Percentiles rank a stretch among this genome's conserved stretches.
phyloP scores from a whole-genome alignment of 2,113 vertebrate species.

The Daubentonia madagascariensis region DNA sequence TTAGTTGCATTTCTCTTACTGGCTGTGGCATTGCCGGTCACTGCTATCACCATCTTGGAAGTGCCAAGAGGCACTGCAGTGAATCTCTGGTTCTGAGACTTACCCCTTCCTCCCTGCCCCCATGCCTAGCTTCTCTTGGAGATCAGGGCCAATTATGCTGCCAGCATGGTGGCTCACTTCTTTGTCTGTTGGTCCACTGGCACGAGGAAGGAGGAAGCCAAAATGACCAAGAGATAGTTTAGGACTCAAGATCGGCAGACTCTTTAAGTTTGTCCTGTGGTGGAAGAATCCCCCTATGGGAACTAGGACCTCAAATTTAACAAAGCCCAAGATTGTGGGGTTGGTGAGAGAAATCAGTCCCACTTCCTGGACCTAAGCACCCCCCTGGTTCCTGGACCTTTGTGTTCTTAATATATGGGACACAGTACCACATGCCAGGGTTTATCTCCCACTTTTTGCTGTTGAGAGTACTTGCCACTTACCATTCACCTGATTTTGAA shows the following conservation, averaged over 20 bases:
- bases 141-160: background rate
- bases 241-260: background rate
- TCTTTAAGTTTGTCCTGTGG: background rate
- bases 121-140: background rate
- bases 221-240: fast-evolving
- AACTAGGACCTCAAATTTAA: background rate
- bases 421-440: fast-evolving
- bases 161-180: fast-evolving
- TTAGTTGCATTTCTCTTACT: fast-evolving
- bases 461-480: background rate
- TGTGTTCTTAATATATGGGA: background rate
- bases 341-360: background rate
- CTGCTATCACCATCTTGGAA: background rate
- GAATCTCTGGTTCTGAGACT: background rate
- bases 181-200: too few relatives aligned
- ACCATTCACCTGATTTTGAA: background rate
- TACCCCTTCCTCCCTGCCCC: background rate
- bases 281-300: background rate
- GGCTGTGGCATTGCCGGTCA: background rate
- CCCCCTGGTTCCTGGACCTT: background rate
- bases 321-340: background rate
- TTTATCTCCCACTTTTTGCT: background rate
- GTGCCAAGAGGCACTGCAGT: background rate
- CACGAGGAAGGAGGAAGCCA: background rate
- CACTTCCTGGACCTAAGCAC: fast-evolving